Evolutionary conservation across 2,113 vertebrate species (phyloP).

Genomic region (Halcyon malimbica): DNA sequence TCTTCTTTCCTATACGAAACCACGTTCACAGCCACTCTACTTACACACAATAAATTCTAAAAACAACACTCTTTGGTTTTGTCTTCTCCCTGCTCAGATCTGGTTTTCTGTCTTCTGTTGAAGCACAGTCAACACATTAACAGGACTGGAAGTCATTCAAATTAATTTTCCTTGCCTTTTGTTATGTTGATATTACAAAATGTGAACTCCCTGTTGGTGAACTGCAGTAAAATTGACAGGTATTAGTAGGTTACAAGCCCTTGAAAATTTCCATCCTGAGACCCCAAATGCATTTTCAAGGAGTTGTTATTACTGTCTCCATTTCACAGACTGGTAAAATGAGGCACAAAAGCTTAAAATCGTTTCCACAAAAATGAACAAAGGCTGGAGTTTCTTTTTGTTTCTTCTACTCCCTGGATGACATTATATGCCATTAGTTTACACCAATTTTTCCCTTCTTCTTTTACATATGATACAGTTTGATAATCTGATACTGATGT

Average conservation of each 20-base stretch:
- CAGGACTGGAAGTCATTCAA: not conserved
- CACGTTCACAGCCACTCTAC: not conserved
- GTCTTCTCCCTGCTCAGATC: not conserved
- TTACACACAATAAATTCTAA: not conserved
- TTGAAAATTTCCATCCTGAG: not conserved
- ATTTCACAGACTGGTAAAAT: not conserved
- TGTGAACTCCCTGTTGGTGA: not conserved
- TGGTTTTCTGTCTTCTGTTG: not conserved
- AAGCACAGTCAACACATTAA: not conserved
- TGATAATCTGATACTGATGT: not conserved
- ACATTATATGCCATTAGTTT: not conserved
- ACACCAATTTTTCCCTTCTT: not conserved
- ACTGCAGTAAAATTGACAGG: not conserved
- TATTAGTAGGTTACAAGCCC: not conserved
- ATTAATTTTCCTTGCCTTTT: not conserved
- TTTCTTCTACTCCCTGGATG: not conserved
- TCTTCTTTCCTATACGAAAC: not conserved
- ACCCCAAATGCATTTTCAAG: not conserved
- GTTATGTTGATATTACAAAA: not conserved
- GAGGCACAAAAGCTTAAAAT: not conserved
- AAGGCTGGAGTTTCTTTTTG: not conserved
- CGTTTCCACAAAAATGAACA: not conserved
- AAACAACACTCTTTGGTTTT: fast-evolving
- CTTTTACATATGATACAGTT: not conserved
- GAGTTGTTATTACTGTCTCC: not conserved